These are phyloP conservation scores for Lynx canadensis DNA, from an alignment of 2,113 vertebrate species.

Conservation along the genomic window DNA sequence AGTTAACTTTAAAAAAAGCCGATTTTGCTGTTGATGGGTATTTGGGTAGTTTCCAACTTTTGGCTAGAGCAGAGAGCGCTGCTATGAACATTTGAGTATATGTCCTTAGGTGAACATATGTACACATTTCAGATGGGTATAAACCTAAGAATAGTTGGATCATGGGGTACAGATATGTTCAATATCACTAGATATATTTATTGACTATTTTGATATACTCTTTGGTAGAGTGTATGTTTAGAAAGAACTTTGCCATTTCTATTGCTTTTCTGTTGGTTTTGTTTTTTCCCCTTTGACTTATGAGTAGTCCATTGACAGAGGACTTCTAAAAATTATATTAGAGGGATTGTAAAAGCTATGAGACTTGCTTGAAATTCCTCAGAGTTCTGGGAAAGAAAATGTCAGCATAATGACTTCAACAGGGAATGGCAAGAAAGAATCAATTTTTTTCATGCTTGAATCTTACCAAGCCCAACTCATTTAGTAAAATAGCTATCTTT, in stretches of 20 bases:
- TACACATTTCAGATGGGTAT: not conserved
- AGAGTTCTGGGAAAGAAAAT: not conserved
- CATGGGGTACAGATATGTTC: not conserved
- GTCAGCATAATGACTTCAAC: not conserved
- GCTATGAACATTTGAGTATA: not conserved
- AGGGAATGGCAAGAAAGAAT: not conserved
- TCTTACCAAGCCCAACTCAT: not conserved
- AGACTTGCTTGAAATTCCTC: not conserved
- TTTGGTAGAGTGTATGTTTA: not conserved
- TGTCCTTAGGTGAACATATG: not conserved
- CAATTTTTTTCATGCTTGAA: not conserved
- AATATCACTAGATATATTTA: not conserved
- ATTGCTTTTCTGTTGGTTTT: not conserved
- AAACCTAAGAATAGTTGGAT: not conserved
- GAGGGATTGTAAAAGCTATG: not conserved
- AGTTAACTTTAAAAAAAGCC: not conserved
- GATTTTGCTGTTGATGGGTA: not conserved
- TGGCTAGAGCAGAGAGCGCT: not conserved
- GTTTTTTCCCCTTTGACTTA: not conserved
- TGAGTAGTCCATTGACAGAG: not conserved
- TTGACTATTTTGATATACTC: not conserved
- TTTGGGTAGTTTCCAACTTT: conserved; percentile 37
- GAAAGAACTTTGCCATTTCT: not conserved
- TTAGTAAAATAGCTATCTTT: not conserved
- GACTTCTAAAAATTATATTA: conserved; percentile 4